A percentile compares a stretch with the other conserved stretches of the same genome.
phyloP scores from a whole-genome alignment of 2,113 vertebrate species.

The Ia io region DNA sequence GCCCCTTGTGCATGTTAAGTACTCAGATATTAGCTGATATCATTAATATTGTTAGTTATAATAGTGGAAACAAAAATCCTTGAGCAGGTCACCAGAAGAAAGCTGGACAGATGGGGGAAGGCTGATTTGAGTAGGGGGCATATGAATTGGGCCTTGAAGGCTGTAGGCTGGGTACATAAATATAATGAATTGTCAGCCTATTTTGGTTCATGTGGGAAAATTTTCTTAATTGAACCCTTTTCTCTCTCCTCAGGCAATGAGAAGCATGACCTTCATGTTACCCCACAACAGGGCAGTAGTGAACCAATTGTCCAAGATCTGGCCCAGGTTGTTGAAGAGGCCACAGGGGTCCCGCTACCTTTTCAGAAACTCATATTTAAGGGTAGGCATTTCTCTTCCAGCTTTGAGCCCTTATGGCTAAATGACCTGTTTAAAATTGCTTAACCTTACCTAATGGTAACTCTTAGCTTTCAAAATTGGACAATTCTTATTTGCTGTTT shows the following conservation, averaged over 20 bases:
- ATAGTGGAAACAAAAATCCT: conserved; percentile 28
- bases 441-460: background rate
- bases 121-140: background rate
- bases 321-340: conserved; percentile 89
- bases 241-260: conserved; percentile 85
- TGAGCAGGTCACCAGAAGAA: background rate
- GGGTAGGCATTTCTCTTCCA: conserved; percentile 82
- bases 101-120: background rate
- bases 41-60: background rate
- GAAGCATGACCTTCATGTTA: conserved; percentile 90
- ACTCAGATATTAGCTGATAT: conserved; percentile 4
- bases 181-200: background rate
- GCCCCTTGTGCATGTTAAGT: background rate
- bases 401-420: background rate
- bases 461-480: conserved; percentile 1
- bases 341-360: conserved; percentile 90
- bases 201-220: background rate
- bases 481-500: conserved; percentile 11
- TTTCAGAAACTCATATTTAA: conserved; percentile 97
- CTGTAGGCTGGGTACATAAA: background rate
- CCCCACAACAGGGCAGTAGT: conserved; percentile 81
- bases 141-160: background rate
- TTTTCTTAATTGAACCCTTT: background rate
- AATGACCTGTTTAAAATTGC: conserved; percentile 33
- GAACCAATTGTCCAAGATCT: conserved; percentile 91